A percentile compares a stretch with the other conserved stretches of the same genome.
Conservation (phyloP, 2,113 vertebrate genomes). For the Cyanoliseus patagonus region DNA sequence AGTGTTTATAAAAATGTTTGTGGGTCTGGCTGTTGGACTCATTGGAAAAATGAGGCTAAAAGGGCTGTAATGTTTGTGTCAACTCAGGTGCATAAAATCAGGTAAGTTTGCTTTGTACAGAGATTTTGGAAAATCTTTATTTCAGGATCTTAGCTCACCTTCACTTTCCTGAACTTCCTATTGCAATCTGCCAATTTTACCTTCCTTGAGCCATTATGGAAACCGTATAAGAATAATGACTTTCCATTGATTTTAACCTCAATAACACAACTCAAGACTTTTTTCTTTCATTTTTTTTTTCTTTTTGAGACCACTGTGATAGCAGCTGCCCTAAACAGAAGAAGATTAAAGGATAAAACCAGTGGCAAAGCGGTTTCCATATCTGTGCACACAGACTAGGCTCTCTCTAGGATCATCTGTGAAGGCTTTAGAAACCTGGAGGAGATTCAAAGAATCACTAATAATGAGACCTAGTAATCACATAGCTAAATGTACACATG, state of each 20-base stretch:
- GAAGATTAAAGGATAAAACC: not conserved
- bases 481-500: not conserved
- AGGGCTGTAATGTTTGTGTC: not conserved
- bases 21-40: not conserved
- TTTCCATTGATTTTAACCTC: not conserved
- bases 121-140: not conserved
- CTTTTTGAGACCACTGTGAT: not conserved
- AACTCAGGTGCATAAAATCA: not conserved
- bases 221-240: not conserved
- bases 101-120: not conserved
- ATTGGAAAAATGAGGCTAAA: not conserved
- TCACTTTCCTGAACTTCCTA: not conserved
- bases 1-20: slow-evolving; percentile 43
- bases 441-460: not conserved
- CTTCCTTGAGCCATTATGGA: not conserved
- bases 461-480: not conserved
- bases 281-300: not conserved
- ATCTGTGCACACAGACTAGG: not conserved
- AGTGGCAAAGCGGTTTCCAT: not conserved
- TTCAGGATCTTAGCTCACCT: not conserved
- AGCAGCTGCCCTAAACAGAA: not conserved
- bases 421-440: not conserved
- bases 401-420: not conserved
- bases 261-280: not conserved
- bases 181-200: not conserved